Percentiles rank a stretch among this genome's conserved stretches.
Evolutionary conservation across 2,113 vertebrate genomes (phyloP).

Genomic region (Bettongia penicillata): DNA sequence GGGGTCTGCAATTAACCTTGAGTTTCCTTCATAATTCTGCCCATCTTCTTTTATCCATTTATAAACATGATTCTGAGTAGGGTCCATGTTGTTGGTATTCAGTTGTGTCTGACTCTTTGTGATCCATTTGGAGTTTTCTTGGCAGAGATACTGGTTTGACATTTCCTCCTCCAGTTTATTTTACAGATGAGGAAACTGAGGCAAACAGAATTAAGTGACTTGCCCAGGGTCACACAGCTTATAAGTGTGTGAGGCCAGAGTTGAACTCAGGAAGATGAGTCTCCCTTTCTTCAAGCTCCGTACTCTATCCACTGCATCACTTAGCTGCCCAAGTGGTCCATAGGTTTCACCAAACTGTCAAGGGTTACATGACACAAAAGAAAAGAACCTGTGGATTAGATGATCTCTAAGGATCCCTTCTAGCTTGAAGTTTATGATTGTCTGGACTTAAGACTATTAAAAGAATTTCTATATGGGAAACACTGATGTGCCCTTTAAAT

Average conservation of each 20-base stretch:
- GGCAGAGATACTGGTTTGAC: background rate
- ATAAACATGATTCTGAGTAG: background rate
- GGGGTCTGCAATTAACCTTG: background rate
- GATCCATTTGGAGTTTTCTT: background rate
- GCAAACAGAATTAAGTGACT: background rate
- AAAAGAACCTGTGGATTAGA: background rate
- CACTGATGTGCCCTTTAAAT: constrained; percentile 55
- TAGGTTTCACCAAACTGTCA: background rate
- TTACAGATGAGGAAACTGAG: background rate
- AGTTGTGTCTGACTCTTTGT: background rate
- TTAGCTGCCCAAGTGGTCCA: background rate
- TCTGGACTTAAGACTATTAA: background rate
- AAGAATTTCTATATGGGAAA: constrained; percentile 61
- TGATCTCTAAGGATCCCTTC: background rate
- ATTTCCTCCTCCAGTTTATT: background rate
- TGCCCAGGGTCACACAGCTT: background rate
- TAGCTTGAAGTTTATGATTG: background rate
- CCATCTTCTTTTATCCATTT: background rate
- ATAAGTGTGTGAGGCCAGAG: background rate
- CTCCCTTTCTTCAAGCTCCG: background rate
- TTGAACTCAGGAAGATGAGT: background rate
- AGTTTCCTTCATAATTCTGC: background rate
- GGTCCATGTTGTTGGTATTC: background rate
- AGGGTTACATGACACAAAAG: background rate
- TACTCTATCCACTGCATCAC: rapidly evolving